Base-by-base conservation (phyloP, 35 echinoderm and acorn worm species). In the Stichopus chloronotus region DNA sequence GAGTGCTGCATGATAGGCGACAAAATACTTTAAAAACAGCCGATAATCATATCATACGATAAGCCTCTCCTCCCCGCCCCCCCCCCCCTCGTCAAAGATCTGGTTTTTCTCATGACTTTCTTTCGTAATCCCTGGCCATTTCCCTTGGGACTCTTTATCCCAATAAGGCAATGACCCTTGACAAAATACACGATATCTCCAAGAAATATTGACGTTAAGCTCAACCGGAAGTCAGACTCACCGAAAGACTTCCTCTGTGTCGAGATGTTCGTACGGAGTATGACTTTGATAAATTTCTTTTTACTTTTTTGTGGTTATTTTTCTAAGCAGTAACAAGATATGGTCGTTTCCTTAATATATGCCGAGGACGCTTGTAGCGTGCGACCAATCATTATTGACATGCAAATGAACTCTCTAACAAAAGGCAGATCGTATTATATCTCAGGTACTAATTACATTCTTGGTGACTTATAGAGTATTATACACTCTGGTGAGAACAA, bases 121-220 rank as follows among this genome's bases (percentile, higher is more conserved):
- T 43, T 43, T 43, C 30, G 30, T 43, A 43, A 65, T 65, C 61
- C 9, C 19, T 19, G 61, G 61, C 19, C 61, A 65, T 65, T 65
- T 65, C 61, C 61, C 19, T 17, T 17, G 3, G 19, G 11, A 14
- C 4, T 74, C 69, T 74, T 74, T 74, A 20, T 74, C 69, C 11
- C 22, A 74, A 74, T 74, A 74, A 74, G 12, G 69, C 20, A 74
- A 65, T 65, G 19, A 65, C 69, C 13, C 69, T n/a, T 74, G 12
- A 19, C 69, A 74, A 43, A 74, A 14, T 74, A 74, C 30, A 74
- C 17, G 22, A n/a, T n/a, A 19, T 74, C 11, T 74, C 17, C 5
- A 74, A 74, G 17, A 74, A 74, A 74, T 74, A 74, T 74, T 14
- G 69, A 74, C 17, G 22, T n/a, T 74, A 74, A 74, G 69, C 69